Conservation (phyloP, 1,140 invertebrate species). For the Samia ricini region DNA sequence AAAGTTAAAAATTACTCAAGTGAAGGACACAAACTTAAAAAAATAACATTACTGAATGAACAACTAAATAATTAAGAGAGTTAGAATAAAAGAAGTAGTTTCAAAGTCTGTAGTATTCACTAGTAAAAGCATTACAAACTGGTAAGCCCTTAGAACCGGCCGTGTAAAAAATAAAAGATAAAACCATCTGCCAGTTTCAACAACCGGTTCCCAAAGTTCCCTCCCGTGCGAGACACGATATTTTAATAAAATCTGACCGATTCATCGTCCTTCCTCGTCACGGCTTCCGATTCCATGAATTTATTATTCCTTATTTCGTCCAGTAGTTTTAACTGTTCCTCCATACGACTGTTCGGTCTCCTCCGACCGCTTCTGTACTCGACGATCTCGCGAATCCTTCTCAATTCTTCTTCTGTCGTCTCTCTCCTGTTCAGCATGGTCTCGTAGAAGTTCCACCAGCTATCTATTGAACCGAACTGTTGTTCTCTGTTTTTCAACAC, state of each 20-base stretch:
- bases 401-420: slow-evolving; percentile 44
- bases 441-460: slow-evolving; percentile 74
- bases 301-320: slow-evolving; percentile 53
- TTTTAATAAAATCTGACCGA: slow-evolving; percentile 54
- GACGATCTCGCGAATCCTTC: slow-evolving; percentile 39
- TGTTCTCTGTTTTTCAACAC: slow-evolving; percentile 64
- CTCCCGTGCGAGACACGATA: not conserved
- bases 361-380: slow-evolving; percentile 37
- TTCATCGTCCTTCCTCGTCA: slow-evolving; percentile 44
- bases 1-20: too few species aligned
- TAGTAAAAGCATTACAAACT: not conserved
- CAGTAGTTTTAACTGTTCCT: slow-evolving; percentile 59
- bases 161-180: not conserved
- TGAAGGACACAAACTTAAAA: too few species aligned
- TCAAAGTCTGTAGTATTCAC: too few species aligned
- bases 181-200: not conserved
- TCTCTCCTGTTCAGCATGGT: slow-evolving; percentile 52
- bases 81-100: too few species aligned
- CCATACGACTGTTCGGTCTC: slow-evolving; percentile 57
- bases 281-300: slow-evolving; percentile 59
- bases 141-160: not conserved
- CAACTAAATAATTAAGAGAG: too few species aligned
- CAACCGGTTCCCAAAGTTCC: not conserved
- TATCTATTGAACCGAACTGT: slow-evolving; percentile 73
- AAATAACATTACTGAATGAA: too few species aligned